Base-by-base conservation (phyloP, 2,113 vertebrate species). In the Myocastor coypus region DNA sequence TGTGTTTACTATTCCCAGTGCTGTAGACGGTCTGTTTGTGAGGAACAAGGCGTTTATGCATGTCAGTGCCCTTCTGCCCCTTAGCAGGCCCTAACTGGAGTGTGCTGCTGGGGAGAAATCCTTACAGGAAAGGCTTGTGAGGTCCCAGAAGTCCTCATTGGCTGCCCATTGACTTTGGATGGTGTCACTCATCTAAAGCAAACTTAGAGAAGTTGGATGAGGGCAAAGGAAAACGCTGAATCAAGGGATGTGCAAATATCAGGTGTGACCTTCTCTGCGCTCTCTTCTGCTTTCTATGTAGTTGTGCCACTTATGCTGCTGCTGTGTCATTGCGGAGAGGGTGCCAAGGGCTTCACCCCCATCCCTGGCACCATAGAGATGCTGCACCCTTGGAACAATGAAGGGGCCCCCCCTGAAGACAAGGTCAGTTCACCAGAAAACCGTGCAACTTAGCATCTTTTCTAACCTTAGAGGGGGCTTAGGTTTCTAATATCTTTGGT, bases 291-390 rank as follows among this genome's bases (percentile, higher is more conserved):
- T 96, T 96, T 90, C 80, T 77, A 34, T 30, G 0, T 55, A 99
- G 99, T 99, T 71, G 40, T 98, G 28, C 99, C 99, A 0, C 97
- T 99, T 28, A 52, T 99, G 5, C 91, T 99, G 94, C 98, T 99
- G 81, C 88, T 98, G 37, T 99, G 98, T 96, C 98, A 94, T 0
- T 98, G 97, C 4, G 98, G 98, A 78, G 96, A 97, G 0, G 95
- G 94, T 0, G 61, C 95, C 0, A 98, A 98, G 90, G 98, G 97
- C 69, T 99, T 99, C 88, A 93, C 97, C 50, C 73, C 97, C 0
- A 98, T 99, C 28, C 98, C 98, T 0, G 98, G 98, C 52, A 98
- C 98, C 0, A 98, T 98, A 85, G 98, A 98, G 0, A 97, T 98
- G 97, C 64, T 99, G 95, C 98, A 96, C 20, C 97, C 97, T 4